Base-by-base conservation (phyloP, 2,113 vertebrate genomes). In the Eubucco bourcierii region DNA sequence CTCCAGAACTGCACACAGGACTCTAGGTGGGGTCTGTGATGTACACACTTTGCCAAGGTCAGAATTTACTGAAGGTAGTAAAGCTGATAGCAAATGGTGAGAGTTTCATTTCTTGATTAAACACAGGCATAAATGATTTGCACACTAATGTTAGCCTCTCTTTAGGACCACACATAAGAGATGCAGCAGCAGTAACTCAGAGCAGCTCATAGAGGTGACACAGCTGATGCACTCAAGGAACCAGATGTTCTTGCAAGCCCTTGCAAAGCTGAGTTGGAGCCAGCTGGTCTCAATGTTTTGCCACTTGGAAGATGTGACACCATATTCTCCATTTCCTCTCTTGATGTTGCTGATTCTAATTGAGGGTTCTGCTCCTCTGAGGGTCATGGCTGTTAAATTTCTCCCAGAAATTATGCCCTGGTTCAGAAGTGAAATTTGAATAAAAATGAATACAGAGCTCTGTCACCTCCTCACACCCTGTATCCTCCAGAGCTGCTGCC, bases 191-290 rank as follows among this genome's bases (percentile, higher is more conserved):
- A 79, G 72, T 44, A 72, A 83, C 63, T 82, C 74, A 31, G 1
- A 80, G 44, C 77, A 80, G 74, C 86, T 76, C 50, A 90, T 65
- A 82, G 81, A 87, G 91, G 90, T 94, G 66, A 91, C 88, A 79
- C 92, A 96, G 85, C 83, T 88, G 96, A 95, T 65, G 34, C 27
- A 59, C 59, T 81, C 84, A 83, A 85, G 78, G 80, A 95, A 81
- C 65, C 90, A 97, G 92, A 95, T 97, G 92, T 95, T 97, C 89
- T 65, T 53, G 28, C 84, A 90, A 94, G 87, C 63, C 84, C 78
- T 93, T 90, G 73, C 90, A 90, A 94, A 96, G 79, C 47, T 23
- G 64, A 94, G 82, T 33, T 74, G 87, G 68, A 95, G 75, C 93
- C 90, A 97, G 96, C 83, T 97, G 95, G 59, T 71, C 55, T 88